Evolutionary conservation across 2,113 vertebrate species (phyloP), one percentile per base, ranked within the genome.

Genomic region (Tachysurus fulvidraco): DNA sequence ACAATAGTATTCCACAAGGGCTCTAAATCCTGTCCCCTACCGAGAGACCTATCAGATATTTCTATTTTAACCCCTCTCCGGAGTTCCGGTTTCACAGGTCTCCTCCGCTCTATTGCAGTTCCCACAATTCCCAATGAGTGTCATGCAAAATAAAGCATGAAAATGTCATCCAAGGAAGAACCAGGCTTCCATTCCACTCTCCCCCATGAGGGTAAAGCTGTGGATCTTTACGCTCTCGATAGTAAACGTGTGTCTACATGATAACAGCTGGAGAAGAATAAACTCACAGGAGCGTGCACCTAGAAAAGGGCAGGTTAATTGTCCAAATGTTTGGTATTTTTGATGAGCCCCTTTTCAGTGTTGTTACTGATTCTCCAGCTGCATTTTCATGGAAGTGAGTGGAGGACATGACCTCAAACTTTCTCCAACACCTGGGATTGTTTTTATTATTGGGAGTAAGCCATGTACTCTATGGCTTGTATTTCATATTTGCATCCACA

Each of bases 311-410:
- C 90, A 78, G 87, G 90, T 85, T 91, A 91, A 94, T 92, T 93
- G 91, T 93, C 89, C 89, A 79, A 65, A 90, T 88, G 62, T 90
- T 81, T 93, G 91, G 91, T 92, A 88, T 93, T 92, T 92, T 92
- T 81, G 89, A 92, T 90, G 91, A 92, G 89, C 78, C 57, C 84
- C 36, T 91, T 87, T 82, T 83, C 89, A 87, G 71, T 46, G 64
- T 80, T 83, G 76, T 87, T 88, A 89, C 17, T 80, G 78, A 44
- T 81, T 60, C 92, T 90, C 87, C 87, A 89, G 87, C 85, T 87
- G 90, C 88, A 87, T 92, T 65, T 91, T 87, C 85, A 83, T 91
- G 88, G 78, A 88, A 83, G 87, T 52, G 74, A 79, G 89, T 59
- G 85, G n/a, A 88, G 71, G 67, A 60, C 57, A 67, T 83, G 54